Evolutionary conservation across 2,888 invertebrate species (phyloP), one percentile per base, ranked within the genome.

Genomic region (Nasonovia ribisnigri): DNA sequence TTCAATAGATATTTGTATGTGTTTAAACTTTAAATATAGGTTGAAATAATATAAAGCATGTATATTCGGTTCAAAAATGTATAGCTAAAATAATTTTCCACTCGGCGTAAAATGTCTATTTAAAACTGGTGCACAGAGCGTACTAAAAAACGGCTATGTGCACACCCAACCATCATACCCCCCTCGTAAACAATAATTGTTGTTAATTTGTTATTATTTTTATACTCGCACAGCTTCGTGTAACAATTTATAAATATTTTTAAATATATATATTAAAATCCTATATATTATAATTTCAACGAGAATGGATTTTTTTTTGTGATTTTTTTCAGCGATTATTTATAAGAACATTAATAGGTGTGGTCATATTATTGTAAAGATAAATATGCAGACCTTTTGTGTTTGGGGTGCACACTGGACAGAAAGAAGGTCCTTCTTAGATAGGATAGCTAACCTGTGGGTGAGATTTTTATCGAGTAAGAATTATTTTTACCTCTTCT

Each of bases 151-250:
- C 5, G 20, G 20, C 0, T 20, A 20, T 20, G 51, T 0, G 54
- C 54, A 20, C 20, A 54, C 11, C 5, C n/a, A 67, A 10, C n/a
- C 16, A n/a, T n/a, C n/a, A n/a, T n/a, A n/a, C 1, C 2, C 6
- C n/a, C 16, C n/a, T 67, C 5, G 16, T 67, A 67, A n/a, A 5
- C 51, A 51, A 51, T 5, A 0, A 16, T 67, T 67, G 5, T 67
- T 67, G n/a, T n/a, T 67, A 67, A n/a, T n/a, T 67, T 67, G n/a
- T n/a, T 67, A 67, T 67, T n/a, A 67, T 67, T 67, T 67, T 67
- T 67, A 67, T 67, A 67, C 67, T 67, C n/a, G 67, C 13, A 67
- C 67, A n/a, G 13, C n/a, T n/a, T n/a, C n/a, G n/a, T n/a, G n/a
- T n/a, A 67, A 67, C 67, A 67, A n/a, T n/a, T 67, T 67, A 67